A percentile compares a stretch with the other conserved stretches of the same genome.
Conservation (phyloP, 2,888 invertebrate species). For the Chrysina gloriosa region DNA sequence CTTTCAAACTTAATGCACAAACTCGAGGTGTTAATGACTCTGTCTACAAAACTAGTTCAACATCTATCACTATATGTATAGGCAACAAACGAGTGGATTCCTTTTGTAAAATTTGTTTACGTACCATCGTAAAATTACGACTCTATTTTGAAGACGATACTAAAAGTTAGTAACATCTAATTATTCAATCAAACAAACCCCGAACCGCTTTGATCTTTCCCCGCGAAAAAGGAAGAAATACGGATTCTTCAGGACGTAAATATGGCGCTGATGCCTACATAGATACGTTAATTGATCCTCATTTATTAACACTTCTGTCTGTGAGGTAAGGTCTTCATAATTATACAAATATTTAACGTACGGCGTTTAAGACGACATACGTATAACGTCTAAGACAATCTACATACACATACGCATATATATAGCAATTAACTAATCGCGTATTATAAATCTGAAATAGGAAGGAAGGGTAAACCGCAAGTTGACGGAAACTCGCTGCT, state of each 20-base stretch:
- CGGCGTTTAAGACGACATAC: too few relatives aligned
- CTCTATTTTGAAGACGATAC: constrained; percentile 4
- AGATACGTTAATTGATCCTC: constrained; percentile 1
- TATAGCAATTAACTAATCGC: too few relatives aligned
- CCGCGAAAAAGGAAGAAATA: neutral
- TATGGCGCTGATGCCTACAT: neutral
- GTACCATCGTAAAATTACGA: constrained; percentile 3
- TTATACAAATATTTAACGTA: too few relatives aligned
- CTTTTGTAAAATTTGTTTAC: constrained; percentile 20
- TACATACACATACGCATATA: too few relatives aligned
- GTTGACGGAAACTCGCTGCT: neutral
- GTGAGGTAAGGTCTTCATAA: neutral
- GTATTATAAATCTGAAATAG: too few relatives aligned
- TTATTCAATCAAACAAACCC: constrained; percentile 18
- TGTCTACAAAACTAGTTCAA: neutral
- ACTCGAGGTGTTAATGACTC: constrained; percentile 16
- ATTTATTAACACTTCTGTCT: neutral
- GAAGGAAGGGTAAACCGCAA: neutral
- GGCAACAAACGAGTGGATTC: neutral
- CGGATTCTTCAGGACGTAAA: neutral
- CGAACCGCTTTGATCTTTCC: constrained; percentile 4
- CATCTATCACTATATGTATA: constrained; percentile 11
- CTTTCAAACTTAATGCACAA: constrained; percentile 2
- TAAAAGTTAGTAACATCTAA: neutral
- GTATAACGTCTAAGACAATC: too few relatives aligned